Percentiles rank a stretch among this genome's conserved stretches.
These are phyloP conservation scores for Prenolepis imparis DNA, from an alignment of 2,888 invertebrate species.

Conservation along the genomic window DNA sequence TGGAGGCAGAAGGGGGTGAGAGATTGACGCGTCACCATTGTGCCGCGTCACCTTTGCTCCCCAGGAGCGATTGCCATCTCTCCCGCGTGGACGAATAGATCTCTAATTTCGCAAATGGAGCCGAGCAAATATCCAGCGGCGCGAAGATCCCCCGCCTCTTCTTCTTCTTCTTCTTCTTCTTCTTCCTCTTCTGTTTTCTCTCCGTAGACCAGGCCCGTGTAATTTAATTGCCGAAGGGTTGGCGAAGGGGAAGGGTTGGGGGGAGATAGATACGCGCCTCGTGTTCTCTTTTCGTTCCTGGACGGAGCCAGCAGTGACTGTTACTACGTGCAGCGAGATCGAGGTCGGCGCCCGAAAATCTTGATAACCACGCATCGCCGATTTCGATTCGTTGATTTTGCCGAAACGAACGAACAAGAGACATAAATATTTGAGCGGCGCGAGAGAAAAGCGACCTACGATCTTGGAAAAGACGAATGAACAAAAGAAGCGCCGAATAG, in stretches of 20 bases:
- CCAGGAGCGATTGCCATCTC: conserved; percentile 64
- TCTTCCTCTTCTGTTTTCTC: conserved; percentile 45
- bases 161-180: conserved; percentile 44
- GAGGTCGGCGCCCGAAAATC: conserved; percentile 6
- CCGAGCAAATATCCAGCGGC: conserved; percentile 63
- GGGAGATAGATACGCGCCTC: conserved; percentile 1
- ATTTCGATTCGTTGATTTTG: conserved; percentile 32
- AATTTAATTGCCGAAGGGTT: conserved; percentile 66
- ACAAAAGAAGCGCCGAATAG: not conserved
- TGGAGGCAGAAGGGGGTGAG: conserved; percentile 17
- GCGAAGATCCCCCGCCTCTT: conserved; percentile 19
- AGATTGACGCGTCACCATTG: conserved; percentile 72
- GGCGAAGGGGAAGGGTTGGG: not conserved
- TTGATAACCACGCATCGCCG: not conserved
- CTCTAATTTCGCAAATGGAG: conserved; percentile 80
- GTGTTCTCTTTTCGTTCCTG: conserved; percentile 1
- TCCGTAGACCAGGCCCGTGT: conserved; percentile 33
- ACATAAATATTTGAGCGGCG: conserved; percentile 31
- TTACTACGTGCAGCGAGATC: not conserved
- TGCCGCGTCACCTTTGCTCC: conserved; percentile 70
- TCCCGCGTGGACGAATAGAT: conserved; percentile 66
- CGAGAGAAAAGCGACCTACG: conserved; percentile 20
- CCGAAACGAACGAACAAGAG: conserved; percentile 14
- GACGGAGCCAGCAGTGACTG: not conserved
- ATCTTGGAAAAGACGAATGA: conserved; percentile 2